Evolutionary conservation across 2,888 invertebrate species (phyloP).

Genomic region (Acanthoscelides obtectus): DNA sequence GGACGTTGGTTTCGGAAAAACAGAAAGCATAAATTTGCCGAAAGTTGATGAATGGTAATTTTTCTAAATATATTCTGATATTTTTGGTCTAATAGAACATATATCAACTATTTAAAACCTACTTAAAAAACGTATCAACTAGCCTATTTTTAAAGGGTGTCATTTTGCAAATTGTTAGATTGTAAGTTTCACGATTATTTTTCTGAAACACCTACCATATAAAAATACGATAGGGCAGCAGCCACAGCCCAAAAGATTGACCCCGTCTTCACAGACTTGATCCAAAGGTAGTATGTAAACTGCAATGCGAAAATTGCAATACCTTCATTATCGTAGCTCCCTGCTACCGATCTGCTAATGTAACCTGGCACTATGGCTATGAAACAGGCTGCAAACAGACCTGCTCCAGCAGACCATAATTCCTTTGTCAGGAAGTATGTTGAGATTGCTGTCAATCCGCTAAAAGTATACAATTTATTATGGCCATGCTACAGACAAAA

Average conservation of each 20-base stretch:
- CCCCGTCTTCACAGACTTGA: slow-evolving; percentile 96
- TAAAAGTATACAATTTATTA: slow-evolving; percentile 47
- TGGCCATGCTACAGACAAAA: background rate
- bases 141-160: too few species aligned
- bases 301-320: slow-evolving; percentile 99
- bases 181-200: too few species aligned
- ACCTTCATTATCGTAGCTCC: slow-evolving; percentile 99
- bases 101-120: too few species aligned
- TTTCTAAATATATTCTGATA: too few species aligned
- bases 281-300: slow-evolving; percentile 97
- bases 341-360: slow-evolving; percentile 97
- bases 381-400: slow-evolving; percentile 97
- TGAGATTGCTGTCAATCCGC: slow-evolving; percentile 95
- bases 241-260: slow-evolving; percentile 95
- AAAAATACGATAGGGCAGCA: slow-evolving; percentile 95
- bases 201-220: slow-evolving; percentile 74
- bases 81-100: too few species aligned
- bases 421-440: slow-evolving; percentile 97
- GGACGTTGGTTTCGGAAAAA: too few species aligned
- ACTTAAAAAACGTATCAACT: too few species aligned
- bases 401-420: slow-evolving; percentile 94
- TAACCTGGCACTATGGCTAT: slow-evolving; percentile 99
- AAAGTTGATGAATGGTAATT: too few species aligned
- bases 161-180: too few species aligned
- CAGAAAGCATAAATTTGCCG: too few species aligned